phyloP scores from a whole-genome alignment of 2,888 invertebrate genomes.

The Enchytraeus crypticus region DNA sequence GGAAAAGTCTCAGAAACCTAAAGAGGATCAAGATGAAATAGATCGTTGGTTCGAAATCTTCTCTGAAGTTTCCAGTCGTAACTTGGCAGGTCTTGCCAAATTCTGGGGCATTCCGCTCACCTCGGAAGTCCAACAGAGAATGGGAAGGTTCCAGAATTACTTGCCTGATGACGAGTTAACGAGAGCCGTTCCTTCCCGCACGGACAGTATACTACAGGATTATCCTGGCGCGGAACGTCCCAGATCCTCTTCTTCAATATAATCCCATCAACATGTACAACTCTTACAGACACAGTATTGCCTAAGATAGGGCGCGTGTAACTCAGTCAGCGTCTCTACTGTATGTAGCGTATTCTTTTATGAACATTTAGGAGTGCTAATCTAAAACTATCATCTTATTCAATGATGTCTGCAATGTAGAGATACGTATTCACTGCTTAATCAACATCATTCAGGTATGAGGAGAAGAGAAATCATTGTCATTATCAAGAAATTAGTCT shows the following conservation, averaged over 20 bases:
- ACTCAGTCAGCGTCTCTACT: background rate
- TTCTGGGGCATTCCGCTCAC: conserved; percentile 30
- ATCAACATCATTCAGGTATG: no score
- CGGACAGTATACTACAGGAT: background rate
- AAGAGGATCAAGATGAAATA: conserved; percentile 25
- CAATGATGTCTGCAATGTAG: no score
- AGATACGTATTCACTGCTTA: no score
- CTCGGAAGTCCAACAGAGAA: background rate
- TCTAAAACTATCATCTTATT: no score
- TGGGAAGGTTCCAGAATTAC: conserved; percentile 9
- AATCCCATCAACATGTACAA: background rate
- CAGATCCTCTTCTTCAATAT: no score
- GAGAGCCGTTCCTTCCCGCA: conserved; percentile 12
- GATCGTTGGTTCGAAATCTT: conserved; percentile 27
- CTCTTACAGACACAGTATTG: background rate
- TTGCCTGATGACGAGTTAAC: conserved; percentile 25
- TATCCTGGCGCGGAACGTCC: conserved; percentile 1
- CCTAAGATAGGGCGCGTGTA: background rate
- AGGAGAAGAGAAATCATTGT: no score
- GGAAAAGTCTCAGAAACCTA: conserved; percentile 4
- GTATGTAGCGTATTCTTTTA: background rate
- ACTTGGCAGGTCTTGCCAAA: conserved; percentile 24
- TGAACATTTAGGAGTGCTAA: no score
- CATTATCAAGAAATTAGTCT: no score
- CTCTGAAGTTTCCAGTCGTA: conserved; percentile 18